phyloP scores from a whole-genome alignment of 1,140 invertebrate species.

The Myzus persicae region DNA sequence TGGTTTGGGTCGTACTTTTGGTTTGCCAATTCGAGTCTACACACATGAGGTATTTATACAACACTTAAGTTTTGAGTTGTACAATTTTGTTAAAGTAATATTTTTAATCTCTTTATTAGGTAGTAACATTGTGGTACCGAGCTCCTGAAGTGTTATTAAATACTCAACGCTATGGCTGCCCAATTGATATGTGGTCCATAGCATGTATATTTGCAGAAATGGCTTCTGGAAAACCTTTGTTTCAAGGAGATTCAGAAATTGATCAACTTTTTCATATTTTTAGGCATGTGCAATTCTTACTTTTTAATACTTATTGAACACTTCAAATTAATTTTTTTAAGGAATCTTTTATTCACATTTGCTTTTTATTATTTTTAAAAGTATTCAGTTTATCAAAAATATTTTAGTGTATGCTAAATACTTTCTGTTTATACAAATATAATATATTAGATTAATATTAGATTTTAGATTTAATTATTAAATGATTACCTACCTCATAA shows the following conservation, averaged over 20 bases:
- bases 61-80: background rate
- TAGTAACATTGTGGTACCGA: conserved; percentile 98
- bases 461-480: too few relatives aligned
- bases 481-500: too few relatives aligned
- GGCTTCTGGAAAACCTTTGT: conserved; percentile 87
- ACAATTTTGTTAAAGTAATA: background rate
- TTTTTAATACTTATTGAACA: background rate
- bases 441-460: too few relatives aligned
- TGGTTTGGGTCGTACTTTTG: conserved; percentile 94
- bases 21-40: conserved; percentile 93
- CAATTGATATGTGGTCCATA: conserved; percentile 96
- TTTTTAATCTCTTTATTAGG: conserved; percentile 64
- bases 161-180: conserved; percentile 86
- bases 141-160: conserved; percentile 97
- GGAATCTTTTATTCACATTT: background rate
- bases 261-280: conserved; percentile 95
- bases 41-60: conserved; percentile 85
- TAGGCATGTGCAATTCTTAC: conserved; percentile 68
- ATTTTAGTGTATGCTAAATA: too few relatives aligned
- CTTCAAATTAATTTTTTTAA: background rate
- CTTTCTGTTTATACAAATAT: too few relatives aligned
- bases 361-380: too few relatives aligned
- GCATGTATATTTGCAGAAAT: conserved; percentile 97
- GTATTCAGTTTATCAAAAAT: too few relatives aligned
- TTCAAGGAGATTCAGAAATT: conserved; percentile 96